These are phyloP conservation scores for Dromius quadrimaculatus DNA, from an alignment of 2,888 invertebrate species.

Conservation along the genomic window DNA sequence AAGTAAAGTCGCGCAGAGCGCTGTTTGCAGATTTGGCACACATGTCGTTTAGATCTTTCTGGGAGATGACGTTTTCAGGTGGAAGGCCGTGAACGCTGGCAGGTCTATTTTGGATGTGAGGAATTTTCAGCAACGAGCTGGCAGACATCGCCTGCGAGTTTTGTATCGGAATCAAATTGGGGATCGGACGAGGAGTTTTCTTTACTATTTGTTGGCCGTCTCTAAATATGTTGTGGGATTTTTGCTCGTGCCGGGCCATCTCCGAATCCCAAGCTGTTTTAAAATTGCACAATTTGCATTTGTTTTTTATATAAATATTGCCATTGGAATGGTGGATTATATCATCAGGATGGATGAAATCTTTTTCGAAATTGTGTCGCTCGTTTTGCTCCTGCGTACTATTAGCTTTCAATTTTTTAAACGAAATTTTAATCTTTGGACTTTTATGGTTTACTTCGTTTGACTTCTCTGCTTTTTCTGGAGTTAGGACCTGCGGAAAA, in stretches of 20 bases:
- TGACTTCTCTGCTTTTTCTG: slow-evolving; percentile 51
- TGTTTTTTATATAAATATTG: slow-evolving; percentile 66
- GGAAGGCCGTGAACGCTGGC: slow-evolving; percentile 25
- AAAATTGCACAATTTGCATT: slow-evolving; percentile 71
- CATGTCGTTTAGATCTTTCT: slow-evolving; percentile 67
- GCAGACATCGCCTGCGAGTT: slow-evolving; percentile 61
- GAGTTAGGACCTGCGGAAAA: slow-evolving; percentile 29
- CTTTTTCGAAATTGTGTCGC: slow-evolving; percentile 63
- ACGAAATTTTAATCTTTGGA: slow-evolving; percentile 57
- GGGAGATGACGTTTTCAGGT: slow-evolving; percentile 63
- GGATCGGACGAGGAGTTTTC: slow-evolving; percentile 74
- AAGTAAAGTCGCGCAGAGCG: slow-evolving; percentile 71
- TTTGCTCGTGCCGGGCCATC: slow-evolving; percentile 69
- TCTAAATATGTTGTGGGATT: slow-evolving; percentile 65
- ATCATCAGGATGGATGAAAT: slow-evolving; percentile 68
- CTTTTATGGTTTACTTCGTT: slow-evolving; percentile 58
- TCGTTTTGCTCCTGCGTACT: slow-evolving; percentile 41
- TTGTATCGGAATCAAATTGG: slow-evolving; percentile 81
- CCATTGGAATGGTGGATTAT: slow-evolving; percentile 66
- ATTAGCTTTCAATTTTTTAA: slow-evolving; percentile 56
- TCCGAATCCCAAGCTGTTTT: slow-evolving; percentile 72
- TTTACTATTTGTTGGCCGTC: slow-evolving; percentile 57
- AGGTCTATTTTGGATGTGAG: slow-evolving; percentile 37
- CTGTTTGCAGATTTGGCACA: slow-evolving; percentile 67
- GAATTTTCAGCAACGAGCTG: slow-evolving; percentile 60